Evolutionary conservation across 2,797 vertebrate species (phyloP).

Genomic region (Sebastolobus alascanus): DNA sequence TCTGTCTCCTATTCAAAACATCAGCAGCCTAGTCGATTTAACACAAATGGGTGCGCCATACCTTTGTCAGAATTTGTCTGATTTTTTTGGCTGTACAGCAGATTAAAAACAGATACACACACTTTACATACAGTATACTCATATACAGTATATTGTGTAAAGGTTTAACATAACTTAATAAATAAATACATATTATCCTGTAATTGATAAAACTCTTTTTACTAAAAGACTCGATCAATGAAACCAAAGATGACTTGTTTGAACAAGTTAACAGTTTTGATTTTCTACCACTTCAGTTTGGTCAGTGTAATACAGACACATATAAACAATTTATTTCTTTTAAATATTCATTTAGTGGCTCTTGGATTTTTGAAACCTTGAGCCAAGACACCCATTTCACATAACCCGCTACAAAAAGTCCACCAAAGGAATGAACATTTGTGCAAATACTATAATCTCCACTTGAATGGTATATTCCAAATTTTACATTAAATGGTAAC

Average conservation of each 20-base stretch:
- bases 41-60: constrained; percentile 72
- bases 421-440: constrained; percentile 50
- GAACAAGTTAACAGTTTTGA: constrained; percentile 48
- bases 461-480: constrained; percentile 34
- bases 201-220: constrained; percentile 54
- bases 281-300: constrained; percentile 66
- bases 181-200: constrained; percentile 77
- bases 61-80: constrained; percentile 53
- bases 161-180: constrained; percentile 75
- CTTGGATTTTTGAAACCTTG: constrained; percentile 46
- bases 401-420: constrained; percentile 45
- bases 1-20: constrained; percentile 74
- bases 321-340: constrained; percentile 26
- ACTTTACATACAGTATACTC: constrained; percentile 75
- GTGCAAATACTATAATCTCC: constrained; percentile 44
- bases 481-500: constrained; percentile 43
- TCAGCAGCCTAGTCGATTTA: constrained; percentile 79
- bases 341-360: constrained; percentile 49
- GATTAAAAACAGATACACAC: constrained; percentile 76
- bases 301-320: constrained; percentile 68
- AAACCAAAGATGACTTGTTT: constrained; percentile 60
- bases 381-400: constrained; percentile 51
- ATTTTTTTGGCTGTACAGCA: constrained; percentile 74
- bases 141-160: constrained; percentile 76
- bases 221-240: constrained; percentile 62